Evolutionary conservation across 2,113 vertebrate species (phyloP).

Genomic region (Lepisosteus oculatus): DNA sequence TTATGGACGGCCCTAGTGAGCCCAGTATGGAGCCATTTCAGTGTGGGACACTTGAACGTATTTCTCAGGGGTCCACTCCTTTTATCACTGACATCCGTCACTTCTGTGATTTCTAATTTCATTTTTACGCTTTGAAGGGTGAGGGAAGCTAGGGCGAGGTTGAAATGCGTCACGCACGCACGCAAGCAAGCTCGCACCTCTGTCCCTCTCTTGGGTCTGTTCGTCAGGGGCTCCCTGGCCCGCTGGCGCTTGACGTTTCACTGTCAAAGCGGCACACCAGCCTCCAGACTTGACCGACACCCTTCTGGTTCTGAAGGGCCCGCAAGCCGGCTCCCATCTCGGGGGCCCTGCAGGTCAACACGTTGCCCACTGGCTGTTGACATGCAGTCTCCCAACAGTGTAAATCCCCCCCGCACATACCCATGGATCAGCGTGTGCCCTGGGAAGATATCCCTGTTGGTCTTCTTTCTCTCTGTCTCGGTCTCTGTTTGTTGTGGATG

Average conservation of each 20-base stretch:
- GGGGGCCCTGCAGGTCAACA: background rate
- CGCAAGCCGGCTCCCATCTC: background rate
- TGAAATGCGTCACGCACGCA: too few relatives aligned
- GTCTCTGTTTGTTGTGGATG: background rate
- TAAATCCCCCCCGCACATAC: conserved; percentile 1
- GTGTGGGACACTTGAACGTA: too few relatives aligned
- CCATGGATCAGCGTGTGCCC: conserved; percentile 11
- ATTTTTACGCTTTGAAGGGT: too few relatives aligned
- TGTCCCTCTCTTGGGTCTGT: too few relatives aligned
- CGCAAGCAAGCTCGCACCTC: too few relatives aligned
- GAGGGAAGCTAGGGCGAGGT: too few relatives aligned
- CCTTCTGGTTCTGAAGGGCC: background rate
- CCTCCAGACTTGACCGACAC: background rate
- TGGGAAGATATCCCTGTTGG: background rate
- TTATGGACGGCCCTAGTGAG: too few relatives aligned
- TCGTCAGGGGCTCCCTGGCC: background rate
- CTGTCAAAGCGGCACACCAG: background rate
- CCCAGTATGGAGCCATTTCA: too few relatives aligned
- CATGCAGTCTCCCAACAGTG: background rate
- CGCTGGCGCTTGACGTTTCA: background rate
- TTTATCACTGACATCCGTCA: too few relatives aligned
- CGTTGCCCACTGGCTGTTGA: conserved; percentile 4
- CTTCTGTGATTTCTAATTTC: too few relatives aligned
- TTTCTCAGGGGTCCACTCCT: too few relatives aligned
- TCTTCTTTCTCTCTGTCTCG: background rate